Base-by-base conservation (phyloP, 2,797 vertebrate species). In the Vespertilio murinus region DNA sequence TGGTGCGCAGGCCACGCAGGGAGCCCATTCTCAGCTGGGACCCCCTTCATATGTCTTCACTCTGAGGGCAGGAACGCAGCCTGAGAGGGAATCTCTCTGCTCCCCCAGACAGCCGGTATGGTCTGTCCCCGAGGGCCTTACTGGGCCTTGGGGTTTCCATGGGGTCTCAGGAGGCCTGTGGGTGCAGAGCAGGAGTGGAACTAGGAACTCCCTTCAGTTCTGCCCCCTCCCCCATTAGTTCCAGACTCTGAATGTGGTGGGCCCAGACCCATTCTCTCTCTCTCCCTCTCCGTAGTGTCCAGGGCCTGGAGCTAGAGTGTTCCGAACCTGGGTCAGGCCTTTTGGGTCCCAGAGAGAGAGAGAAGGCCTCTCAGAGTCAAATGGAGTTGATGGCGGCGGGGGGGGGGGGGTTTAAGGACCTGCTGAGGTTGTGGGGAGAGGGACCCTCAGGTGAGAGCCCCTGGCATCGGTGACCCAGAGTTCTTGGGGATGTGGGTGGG, bases 41-140 rank as follows among this genome's bases (percentile, higher is more conserved):
- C 83, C 86, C 86, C 67, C 71, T 96, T 94, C 74, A 56, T 35
- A 83, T 91, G 71, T 38, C 35, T 70, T 33, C 52, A 65, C 49
- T 92, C 45, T 79, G 87, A 91, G 85, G 52, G 70, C 28, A 35
- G 47, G 69, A 30, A 14, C 56, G 80, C 70, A 83, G 25, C n/a
- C 16, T 71, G 77, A 82, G 33, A 78, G 17, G 45, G 25, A 16
- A 47, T 61, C 59, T n/a, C 42, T 45, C 45, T 78, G n/a, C 30
- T 70, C 33, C 40, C 42, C 42, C 54, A 93, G 73, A 52, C 28
- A 86, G 28, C 0, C 5, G 22, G 16, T 54, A 18, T 56, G 33
- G 35, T 38, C 35, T 7, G 3, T 35, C 33, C 22, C 35, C 54
- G 42, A 79, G 4, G 25, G 28, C 45, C 92, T 91, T 61, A 3